These are phyloP conservation scores for Orchesella cincta DNA, from an alignment of 1,140 invertebrate genomes.

Conservation along the genomic window DNA sequence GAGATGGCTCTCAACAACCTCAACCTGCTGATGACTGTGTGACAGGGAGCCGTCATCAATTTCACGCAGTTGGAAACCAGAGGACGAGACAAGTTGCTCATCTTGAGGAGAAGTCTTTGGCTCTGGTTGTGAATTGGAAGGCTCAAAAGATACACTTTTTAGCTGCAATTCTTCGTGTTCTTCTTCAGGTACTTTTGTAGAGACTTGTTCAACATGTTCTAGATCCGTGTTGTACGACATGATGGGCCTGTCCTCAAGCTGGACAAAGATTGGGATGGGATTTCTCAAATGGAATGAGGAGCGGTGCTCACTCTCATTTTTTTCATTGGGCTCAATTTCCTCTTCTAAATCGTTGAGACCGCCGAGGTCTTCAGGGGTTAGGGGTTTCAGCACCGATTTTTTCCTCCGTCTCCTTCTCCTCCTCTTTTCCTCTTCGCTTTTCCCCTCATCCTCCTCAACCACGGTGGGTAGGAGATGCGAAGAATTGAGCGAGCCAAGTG, in stretches of 20 bases:
- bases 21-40: background rate
- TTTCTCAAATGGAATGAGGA: background rate
- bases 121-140: background rate
- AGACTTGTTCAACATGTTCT: no score
- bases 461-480: no score
- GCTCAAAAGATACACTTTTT: background rate
- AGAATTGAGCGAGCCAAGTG: no score
- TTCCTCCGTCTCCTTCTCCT: no score
- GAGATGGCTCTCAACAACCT: background rate
- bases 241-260: background rate
- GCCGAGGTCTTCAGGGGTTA: background rate
- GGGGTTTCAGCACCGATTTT: background rate
- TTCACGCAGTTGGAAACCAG: background rate
- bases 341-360: background rate
- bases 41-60: background rate
- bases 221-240: no score
- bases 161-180: background rate
- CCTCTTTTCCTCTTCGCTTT: no score
- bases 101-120: background rate
- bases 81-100: background rate
- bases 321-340: background rate
- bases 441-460: no score
- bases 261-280: background rate
- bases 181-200: background rate
- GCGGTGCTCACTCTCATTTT: background rate